Percentiles rank a stretch among this genome's conserved stretches.
Evolutionary conservation across 2,888 invertebrate genomes (phyloP).

Genomic region (Drosophila barbarae): DNA sequence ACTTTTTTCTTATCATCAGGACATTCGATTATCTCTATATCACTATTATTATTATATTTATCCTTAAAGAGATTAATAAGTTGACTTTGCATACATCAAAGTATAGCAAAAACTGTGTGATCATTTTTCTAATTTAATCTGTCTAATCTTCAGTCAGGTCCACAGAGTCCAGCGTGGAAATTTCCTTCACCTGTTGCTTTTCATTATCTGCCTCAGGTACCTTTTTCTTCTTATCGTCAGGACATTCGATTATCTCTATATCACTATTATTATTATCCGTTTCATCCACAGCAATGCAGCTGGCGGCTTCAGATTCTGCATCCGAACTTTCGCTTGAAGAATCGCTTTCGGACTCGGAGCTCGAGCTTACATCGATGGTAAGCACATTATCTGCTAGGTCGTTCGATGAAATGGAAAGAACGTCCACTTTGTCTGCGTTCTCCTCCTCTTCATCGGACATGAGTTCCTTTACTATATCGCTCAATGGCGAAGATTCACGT

Average conservation of each 20-base stretch:
- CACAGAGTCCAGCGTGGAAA: constrained; percentile 33
- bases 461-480: constrained; percentile 53
- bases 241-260: constrained; percentile 47
- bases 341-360: constrained; percentile 22
- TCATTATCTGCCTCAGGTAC: neutral
- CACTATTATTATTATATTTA: too few relatives aligned
- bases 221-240: constrained; percentile 1
- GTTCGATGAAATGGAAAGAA: constrained; percentile 40
- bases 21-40: too few relatives aligned
- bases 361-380: constrained; percentile 64
- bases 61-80: neutral
- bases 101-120: neutral
- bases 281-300: constrained; percentile 45
- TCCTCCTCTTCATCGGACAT: constrained; percentile 54
- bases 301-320: constrained; percentile 14
- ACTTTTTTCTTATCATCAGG: too few relatives aligned
- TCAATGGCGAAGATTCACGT: constrained; percentile 20
- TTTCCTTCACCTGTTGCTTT: constrained; percentile 1
- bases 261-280: constrained; percentile 43
- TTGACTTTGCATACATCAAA: neutral
- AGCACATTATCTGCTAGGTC: constrained; percentile 47
- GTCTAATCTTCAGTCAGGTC: constrained; percentile 61
- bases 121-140: neutral
- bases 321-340: constrained; percentile 17
- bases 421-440: neutral